These are phyloP conservation scores for Ctenoplectra terminalis DNA, from an alignment of 1,140 invertebrate genomes.

Conservation along the genomic window DNA sequence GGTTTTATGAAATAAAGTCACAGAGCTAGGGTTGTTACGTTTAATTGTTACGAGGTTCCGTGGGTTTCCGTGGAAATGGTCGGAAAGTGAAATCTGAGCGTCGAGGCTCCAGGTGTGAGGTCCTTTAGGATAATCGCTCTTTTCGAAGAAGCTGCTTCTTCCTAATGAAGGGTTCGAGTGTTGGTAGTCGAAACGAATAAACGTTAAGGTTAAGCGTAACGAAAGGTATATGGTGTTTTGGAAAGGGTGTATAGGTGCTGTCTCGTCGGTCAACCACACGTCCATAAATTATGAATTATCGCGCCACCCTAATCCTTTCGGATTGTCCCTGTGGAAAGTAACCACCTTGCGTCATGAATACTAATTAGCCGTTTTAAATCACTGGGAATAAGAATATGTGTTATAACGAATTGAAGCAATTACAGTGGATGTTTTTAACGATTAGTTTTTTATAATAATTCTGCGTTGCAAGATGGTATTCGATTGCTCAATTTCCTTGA, in stretches of 20 bases:
- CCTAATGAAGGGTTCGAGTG: conserved; percentile 21
- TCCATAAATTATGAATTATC: conserved; percentile 78
- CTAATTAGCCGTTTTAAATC: conserved; percentile 74
- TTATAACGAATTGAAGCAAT: no score
- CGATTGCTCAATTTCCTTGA: conserved; percentile 15
- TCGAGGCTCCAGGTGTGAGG: background rate
- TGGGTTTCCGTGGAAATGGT: background rate
- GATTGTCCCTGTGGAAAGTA: conserved; percentile 73
- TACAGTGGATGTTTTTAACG: no score
- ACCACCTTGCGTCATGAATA: conserved; percentile 74
- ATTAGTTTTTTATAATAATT: no score
- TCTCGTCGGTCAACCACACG: conserved; percentile 69
- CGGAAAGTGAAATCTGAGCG: background rate
- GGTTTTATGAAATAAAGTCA: background rate
- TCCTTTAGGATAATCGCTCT: background rate
- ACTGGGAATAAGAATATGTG: no score
- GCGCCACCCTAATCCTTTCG: conserved; percentile 46
- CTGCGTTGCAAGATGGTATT: no score
- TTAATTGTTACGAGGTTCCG: no score
- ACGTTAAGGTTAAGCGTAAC: conserved; percentile 54
- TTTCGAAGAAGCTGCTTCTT: background rate
- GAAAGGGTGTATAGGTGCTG: conserved; percentile 50
- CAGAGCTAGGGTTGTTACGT: background rate
- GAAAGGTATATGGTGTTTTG: conserved; percentile 49
- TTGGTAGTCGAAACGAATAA: conserved; percentile 37